Percentiles rank a stretch among this genome's conserved stretches.
Evolutionary conservation across 1,140 invertebrate genomes (phyloP).

Genomic region (Hyles vespertilio): DNA sequence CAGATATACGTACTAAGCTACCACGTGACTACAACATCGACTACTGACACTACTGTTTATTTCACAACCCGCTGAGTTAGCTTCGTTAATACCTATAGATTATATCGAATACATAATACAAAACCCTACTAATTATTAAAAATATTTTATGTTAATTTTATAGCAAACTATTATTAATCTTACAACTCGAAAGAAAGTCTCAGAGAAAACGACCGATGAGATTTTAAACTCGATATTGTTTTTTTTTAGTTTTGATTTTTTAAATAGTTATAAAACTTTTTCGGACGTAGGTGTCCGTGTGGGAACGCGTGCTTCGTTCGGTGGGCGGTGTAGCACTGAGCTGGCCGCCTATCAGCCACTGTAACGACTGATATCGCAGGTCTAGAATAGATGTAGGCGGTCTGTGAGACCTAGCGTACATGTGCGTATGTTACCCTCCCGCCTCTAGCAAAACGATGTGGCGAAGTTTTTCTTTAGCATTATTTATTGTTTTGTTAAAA

Average conservation of each 20-base stretch:
- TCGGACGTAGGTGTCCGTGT: slow-evolving; percentile 13
- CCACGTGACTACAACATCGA: slow-evolving; percentile 2
- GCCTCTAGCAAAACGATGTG: background rate
- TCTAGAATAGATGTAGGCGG: slow-evolving; percentile 53
- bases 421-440: background rate
- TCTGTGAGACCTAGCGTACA: slow-evolving; percentile 1
- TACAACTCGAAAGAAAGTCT: too few relatives aligned
- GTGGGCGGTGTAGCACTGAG: slow-evolving; percentile 57
- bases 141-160: background rate
- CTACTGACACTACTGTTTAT: slow-evolving; percentile 9
- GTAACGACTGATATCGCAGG: slow-evolving; percentile 51
- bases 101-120: background rate
- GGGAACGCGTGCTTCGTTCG: slow-evolving; percentile 47
- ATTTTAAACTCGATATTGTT: too few relatives aligned
- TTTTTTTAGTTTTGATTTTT: background rate
- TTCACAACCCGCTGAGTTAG: slow-evolving; percentile 26
- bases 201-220: too few relatives aligned
- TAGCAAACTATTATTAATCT: too few relatives aligned
- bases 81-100: slow-evolving; percentile 4
- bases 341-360: slow-evolving; percentile 47
- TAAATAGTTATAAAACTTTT: slow-evolving; percentile 28
- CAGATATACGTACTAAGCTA: background rate
- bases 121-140: background rate
- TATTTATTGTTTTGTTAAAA: too few relatives aligned
- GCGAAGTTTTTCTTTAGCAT: too few relatives aligned